Conservation (phyloP, 2,797 vertebrate genomes). For the Rhinoraja longicauda region DNA sequence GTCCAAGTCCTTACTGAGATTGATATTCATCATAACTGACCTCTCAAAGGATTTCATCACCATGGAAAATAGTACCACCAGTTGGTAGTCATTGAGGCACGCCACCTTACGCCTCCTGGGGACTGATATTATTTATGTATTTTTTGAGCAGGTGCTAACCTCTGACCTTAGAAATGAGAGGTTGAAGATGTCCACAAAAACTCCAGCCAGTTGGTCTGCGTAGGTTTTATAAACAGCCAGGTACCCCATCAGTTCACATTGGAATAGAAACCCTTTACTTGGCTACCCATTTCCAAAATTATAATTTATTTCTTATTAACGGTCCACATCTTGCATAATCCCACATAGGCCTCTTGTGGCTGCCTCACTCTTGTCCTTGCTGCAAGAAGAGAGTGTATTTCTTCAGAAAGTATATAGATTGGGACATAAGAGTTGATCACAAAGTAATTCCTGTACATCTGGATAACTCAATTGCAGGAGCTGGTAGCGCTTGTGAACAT, state of each 20-base stretch:
- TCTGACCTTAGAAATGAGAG: too few relatives aligned
- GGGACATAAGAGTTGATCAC: not conserved
- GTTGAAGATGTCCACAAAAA: too few relatives aligned
- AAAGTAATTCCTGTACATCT: not conserved
- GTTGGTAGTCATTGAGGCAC: too few relatives aligned
- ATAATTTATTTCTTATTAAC: not conserved
- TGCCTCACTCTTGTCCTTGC: not conserved
- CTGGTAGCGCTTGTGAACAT: not conserved
- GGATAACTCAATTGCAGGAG: not conserved
- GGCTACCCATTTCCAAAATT: not conserved
- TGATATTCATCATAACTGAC: too few relatives aligned
- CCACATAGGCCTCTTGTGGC: not conserved
- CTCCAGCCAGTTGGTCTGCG: too few relatives aligned
- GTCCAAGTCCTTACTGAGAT: too few relatives aligned
- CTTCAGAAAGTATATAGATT: not conserved
- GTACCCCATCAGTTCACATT: not conserved
- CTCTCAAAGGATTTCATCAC: too few relatives aligned
- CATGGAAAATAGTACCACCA: too few relatives aligned
- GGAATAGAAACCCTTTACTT: not conserved
- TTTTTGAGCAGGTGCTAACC: too few relatives aligned
- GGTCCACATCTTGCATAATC: not conserved
- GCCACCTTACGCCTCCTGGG: too few relatives aligned
- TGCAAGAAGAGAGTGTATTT: not conserved
- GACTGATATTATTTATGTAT: too few relatives aligned
- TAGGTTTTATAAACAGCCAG: too few relatives aligned